Evolutionary conservation across 2,888 invertebrate genomes (phyloP), one percentile per base, ranked within the genome.

Genomic region (Nomada ruficornis): DNA sequence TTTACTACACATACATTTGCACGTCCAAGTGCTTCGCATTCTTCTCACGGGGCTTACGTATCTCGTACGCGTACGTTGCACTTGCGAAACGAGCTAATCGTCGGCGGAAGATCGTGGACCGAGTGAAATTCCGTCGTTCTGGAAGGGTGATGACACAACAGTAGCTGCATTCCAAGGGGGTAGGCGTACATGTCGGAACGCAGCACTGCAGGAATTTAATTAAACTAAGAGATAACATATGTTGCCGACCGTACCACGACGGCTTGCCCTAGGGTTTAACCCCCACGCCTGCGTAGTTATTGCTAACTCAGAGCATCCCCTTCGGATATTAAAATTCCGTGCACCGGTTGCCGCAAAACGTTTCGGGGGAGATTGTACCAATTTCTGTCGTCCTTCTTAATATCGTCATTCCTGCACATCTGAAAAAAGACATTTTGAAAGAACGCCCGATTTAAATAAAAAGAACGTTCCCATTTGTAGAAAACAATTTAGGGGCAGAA

Each of bases 171-270:
- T 92, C 92, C 90, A 84, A 87, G 86, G 88, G 88, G 88, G 59
- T 89, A 85, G 84, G 84, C 85, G 88, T 86, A 84, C 88, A 84
- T 88, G 84, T 86, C 86, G 60, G 82, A 88, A 85, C 80, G 82
- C 81, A 83, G 91, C 90, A 91, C 91, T 93, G 91, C 89, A 94
- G 95, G 95, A 95, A 95, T 95, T 95, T 95, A 95, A 96, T 96
- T 95, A 96, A 96, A 95, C 94, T 94, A 94, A 94, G 94, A 95
- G 93, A 94, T 94, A 94, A 93, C 94, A 93, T 94, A 93, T 93
- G 93, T 94, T 94, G 88, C 94, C 92, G 87, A 89, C 84, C 84
- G 88, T 86, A 52, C 87, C 84, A 80, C 89, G 78, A 52, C 81
- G 74, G 69, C 44, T 54, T 29, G 79, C 70, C 54, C 78, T 86